phyloP scores from a whole-genome alignment of 2,797 vertebrate genomes.

The Erpetoichthys calabaricus region DNA sequence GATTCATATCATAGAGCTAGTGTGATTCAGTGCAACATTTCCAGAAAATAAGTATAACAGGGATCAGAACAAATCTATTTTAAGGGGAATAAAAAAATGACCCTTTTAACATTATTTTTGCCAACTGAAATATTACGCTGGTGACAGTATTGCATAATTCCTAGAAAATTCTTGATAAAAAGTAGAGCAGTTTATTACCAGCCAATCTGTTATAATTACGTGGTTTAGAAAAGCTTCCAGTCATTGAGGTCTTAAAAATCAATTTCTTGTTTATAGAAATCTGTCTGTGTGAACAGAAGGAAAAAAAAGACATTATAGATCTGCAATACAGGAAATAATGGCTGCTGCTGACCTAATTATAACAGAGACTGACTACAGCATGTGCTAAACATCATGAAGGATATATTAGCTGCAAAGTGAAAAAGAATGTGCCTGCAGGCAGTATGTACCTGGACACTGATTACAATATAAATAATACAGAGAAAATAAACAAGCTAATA shows the following conservation, averaged over 20 bases:
- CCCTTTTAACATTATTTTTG: too few species aligned
- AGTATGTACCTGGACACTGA: constrained; percentile 18
- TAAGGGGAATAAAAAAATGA: too few species aligned
- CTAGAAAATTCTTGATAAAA: too few species aligned
- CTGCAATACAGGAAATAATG: constrained; percentile 22
- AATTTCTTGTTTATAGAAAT: constrained; percentile 7
- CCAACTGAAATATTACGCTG: too few species aligned
- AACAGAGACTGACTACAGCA: constrained; percentile 22
- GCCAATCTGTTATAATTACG: neutral
- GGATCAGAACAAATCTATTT: too few species aligned
- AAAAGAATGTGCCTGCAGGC: constrained; percentile 16
- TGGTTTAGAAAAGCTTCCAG: constrained; percentile 1
- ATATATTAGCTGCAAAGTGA: constrained; percentile 27
- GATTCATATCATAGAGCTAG: too few species aligned
- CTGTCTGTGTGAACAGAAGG: constrained; percentile 8
- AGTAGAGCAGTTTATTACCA: too few species aligned
- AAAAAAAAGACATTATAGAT: neutral
- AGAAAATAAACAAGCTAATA: too few species aligned
- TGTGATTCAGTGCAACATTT: too few species aligned
- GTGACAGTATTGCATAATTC: too few species aligned
- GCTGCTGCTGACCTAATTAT: constrained; percentile 37
- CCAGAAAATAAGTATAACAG: too few species aligned
- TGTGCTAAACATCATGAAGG: constrained; percentile 22
- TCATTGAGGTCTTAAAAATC: neutral
- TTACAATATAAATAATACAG: too few species aligned